Evolutionary conservation across 2,113 vertebrate genomes (phyloP).

Genomic region (cat (Felis catus)): F.catus_Fca126_mat1.0 CM031412.1:203031001-203031500

Average conservation of each 20-base stretch:
- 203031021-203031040: neutral
- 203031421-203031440: neutral
- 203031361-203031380: neutral
- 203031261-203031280: fast-evolving
- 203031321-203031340: neutral
- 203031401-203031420: neutral
- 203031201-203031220: neutral
- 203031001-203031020: neutral
- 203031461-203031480: neutral
- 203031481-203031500: neutral
- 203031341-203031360: neutral
- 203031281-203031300: neutral
- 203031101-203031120: neutral
- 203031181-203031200: neutral
- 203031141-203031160: neutral
- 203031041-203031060: neutral
- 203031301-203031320: neutral
- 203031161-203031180: neutral
- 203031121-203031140: neutral
- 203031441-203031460: neutral
- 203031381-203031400: neutral
- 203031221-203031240: neutral
- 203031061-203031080: neutral
- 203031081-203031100: neutral
- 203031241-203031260: fast-evolving